phyloP scores from a whole-genome alignment of 2,888 invertebrate species.

The Temnothorax rugatulus region DNA sequence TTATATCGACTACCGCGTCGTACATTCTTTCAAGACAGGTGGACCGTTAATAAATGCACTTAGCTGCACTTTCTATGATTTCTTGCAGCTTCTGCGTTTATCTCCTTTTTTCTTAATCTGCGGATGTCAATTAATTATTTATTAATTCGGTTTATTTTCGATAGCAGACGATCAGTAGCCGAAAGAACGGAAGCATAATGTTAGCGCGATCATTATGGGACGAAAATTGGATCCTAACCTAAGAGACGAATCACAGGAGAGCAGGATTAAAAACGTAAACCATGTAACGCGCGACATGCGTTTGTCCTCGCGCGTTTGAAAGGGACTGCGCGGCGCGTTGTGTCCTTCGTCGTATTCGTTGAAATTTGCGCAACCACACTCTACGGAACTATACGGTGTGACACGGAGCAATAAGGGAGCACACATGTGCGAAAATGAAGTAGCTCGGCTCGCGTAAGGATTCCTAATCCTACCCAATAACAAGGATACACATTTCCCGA shows the following conservation, averaged over 20 bases:
- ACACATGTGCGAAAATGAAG: slow-evolving; percentile 63
- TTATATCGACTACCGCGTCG: slow-evolving; percentile 13
- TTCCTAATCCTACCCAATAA: background rate
- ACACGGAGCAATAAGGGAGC: slow-evolving; percentile 42
- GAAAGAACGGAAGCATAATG: background rate
- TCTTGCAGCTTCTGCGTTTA: slow-evolving; percentile 13
- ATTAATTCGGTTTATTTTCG: background rate
- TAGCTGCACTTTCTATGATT: slow-evolving; percentile 26
- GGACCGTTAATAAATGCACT: slow-evolving; percentile 25
- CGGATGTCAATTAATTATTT: background rate
- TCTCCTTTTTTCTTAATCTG: background rate
- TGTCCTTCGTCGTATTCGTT: slow-evolving; percentile 75
- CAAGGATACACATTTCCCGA: background rate
- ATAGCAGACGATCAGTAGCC: background rate
- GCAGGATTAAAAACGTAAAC: slow-evolving; percentile 60
- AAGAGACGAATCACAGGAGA: slow-evolving; percentile 41
- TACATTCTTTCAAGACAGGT: slow-evolving; percentile 34
- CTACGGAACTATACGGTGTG: slow-evolving; percentile 51
- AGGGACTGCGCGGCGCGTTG: slow-evolving; percentile 67
- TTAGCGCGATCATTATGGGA: too few species aligned
- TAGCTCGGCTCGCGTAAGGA: slow-evolving; percentile 41
- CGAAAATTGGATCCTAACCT: background rate
- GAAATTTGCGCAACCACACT: slow-evolving; percentile 72
- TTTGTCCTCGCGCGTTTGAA: slow-evolving; percentile 74
- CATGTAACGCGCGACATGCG: slow-evolving; percentile 60